These are phyloP conservation scores for Chymomyza costata DNA, from an alignment of 1,140 invertebrate genomes.

Conservation along the genomic window DNA sequence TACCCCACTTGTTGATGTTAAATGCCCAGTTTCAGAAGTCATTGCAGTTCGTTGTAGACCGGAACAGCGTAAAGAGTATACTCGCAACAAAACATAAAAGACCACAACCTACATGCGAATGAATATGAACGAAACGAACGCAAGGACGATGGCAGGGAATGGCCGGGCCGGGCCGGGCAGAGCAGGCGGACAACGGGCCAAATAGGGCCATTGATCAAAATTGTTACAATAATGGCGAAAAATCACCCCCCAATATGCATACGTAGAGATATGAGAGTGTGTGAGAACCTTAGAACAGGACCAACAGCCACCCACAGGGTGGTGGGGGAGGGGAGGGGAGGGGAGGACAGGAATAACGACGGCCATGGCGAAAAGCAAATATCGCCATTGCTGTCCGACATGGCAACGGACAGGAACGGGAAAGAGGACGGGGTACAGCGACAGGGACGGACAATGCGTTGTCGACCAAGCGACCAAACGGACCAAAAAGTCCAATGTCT, in stretches of 20 bases:
- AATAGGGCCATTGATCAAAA: slow-evolving; percentile 73
- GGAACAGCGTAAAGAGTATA: slow-evolving; percentile 26
- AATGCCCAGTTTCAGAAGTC: too few species aligned
- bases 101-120: slow-evolving; percentile 38
- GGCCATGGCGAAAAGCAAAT: slow-evolving; percentile 33
- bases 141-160: slow-evolving; percentile 15
- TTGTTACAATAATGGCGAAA: slow-evolving; percentile 72
- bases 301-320: slow-evolving; percentile 22
- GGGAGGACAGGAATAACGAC: neutral
- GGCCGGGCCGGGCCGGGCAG: slow-evolving; percentile 4
- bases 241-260: slow-evolving; percentile 44
- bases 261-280: neutral
- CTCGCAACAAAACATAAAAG: neutral
- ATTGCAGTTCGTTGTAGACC: too few species aligned
- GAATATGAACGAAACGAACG: slow-evolving; percentile 31
- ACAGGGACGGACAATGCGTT: too few species aligned
- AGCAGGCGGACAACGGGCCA: slow-evolving; percentile 41
- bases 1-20: too few species aligned
- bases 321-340: neutral
- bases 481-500: slow-evolving; percentile 34
- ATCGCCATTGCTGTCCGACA: slow-evolving; percentile 49
- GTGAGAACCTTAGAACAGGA: too few species aligned
- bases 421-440: slow-evolving; percentile 34
- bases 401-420: slow-evolving; percentile 48
- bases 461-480: too few species aligned